Evolutionary conservation across 2,888 invertebrate genomes (phyloP).

Genomic region (Amphimallon solstitiale): DNA sequence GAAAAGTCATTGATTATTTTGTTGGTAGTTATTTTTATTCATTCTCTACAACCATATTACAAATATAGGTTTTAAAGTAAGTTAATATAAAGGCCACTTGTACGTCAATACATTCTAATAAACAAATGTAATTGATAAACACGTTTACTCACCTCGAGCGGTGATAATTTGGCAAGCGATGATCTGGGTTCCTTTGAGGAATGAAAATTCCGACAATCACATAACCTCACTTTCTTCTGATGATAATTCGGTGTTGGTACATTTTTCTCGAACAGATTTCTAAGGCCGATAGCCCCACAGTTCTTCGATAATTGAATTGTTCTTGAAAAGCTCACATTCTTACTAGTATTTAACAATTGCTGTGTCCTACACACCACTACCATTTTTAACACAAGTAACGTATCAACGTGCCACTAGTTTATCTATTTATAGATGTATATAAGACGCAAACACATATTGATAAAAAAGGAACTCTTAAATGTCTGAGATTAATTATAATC

Average conservation of each 20-base stretch:
- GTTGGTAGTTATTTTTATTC: too few relatives aligned
- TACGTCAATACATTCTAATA: not conserved
- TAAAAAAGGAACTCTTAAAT: slow-evolving; percentile 10
- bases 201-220: slow-evolving; percentile 46
- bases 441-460: slow-evolving; percentile 10
- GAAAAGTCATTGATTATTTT: too few relatives aligned
- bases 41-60: too few relatives aligned
- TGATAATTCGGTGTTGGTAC: slow-evolving; percentile 15
- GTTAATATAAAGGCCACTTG: too few relatives aligned
- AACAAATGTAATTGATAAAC: slow-evolving; percentile 11
- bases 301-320: slow-evolving; percentile 45
- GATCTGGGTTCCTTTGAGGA: slow-evolving; percentile 54
- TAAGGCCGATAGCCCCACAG: slow-evolving; percentile 12
- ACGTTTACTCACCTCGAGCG: slow-evolving; percentile 57
- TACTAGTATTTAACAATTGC: slow-evolving; percentile 51
- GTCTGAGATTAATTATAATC: slow-evolving; percentile 34
- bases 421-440: slow-evolving; percentile 16
- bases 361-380: slow-evolving; percentile 53
- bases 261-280: slow-evolving; percentile 7
- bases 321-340: slow-evolving; percentile 48
- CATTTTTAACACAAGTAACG: slow-evolving; percentile 49
- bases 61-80: too few relatives aligned
- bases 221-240: slow-evolving; percentile 49
- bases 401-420: slow-evolving; percentile 14
- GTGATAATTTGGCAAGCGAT: slow-evolving; percentile 56